A percentile compares a stretch with the other conserved stretches of the same genome.
These are phyloP conservation scores for Microctonus aethiopoides DNA, from an alignment of 2,888 invertebrate genomes.

Conservation along the genomic window DNA sequence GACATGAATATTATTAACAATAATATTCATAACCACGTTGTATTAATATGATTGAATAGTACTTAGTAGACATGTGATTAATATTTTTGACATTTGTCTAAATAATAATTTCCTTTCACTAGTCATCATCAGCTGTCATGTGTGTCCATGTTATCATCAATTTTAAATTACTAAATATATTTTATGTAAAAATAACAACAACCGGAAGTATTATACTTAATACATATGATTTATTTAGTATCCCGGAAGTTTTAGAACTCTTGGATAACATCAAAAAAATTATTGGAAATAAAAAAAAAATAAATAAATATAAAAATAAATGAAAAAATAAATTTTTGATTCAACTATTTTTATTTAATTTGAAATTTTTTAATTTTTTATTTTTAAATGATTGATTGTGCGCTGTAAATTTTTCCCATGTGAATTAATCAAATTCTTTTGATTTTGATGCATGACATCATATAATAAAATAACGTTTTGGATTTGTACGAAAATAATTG, in stretches of 20 bases:
- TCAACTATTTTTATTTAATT: not conserved
- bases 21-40: too few species aligned
- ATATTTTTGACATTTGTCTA: not conserved
- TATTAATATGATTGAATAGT: not conserved
- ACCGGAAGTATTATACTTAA: not conserved
- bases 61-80: not conserved
- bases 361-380: not conserved
- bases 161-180: not conserved
- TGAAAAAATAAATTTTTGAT: too few species aligned
- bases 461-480: not conserved
- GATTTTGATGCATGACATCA: not conserved
- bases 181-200: not conserved
- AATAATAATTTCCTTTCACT: not conserved
- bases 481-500: not conserved
- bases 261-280: not conserved
- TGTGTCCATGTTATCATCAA: constrained; percentile 11
- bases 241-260: constrained; percentile 11
- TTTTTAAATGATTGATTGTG: not conserved
- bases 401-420: not conserved
- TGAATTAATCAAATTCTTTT: not conserved
- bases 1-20: too few species aligned
- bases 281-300: not conserved
- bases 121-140: not conserved
- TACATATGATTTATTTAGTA: not conserved
- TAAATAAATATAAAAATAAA: not conserved